phyloP scores from a whole-genome alignment of 2,113 vertebrate genomes.

The Pomatostomus ruficeps region DNA sequence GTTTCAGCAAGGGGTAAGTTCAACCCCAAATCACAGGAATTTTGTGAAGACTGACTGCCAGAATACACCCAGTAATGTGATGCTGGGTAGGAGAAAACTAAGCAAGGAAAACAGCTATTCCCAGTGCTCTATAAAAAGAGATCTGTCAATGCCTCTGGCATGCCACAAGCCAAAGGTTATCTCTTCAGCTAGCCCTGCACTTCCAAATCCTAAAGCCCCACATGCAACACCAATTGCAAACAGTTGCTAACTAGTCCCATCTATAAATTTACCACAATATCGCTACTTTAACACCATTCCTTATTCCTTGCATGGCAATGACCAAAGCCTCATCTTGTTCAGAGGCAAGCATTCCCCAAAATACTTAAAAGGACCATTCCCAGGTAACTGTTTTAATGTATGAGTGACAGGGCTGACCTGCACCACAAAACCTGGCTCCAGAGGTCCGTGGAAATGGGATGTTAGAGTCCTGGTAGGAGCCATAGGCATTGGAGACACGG shows the following conservation, averaged over 20 bases:
- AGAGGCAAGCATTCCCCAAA: background rate
- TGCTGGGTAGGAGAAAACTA: background rate
- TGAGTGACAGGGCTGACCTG: conserved; percentile 69
- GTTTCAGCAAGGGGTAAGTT: background rate
- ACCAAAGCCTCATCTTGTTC: background rate
- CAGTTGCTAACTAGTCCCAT: background rate
- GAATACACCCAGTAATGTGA: background rate
- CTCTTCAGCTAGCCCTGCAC: background rate
- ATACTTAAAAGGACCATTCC: background rate
- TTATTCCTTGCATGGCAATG: background rate
- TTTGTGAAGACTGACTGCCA: background rate
- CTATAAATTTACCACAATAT: background rate
- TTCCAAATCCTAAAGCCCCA: background rate
- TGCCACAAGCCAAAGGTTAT: background rate
- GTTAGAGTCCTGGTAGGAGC: conserved; percentile 98
- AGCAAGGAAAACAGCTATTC: background rate
- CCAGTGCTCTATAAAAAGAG: background rate
- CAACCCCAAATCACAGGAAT: background rate
- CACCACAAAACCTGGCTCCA: conserved; percentile 96
- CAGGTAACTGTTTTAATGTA: fast-evolving
- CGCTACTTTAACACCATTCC: background rate
- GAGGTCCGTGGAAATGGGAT: conserved; percentile 96
- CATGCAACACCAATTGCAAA: background rate
- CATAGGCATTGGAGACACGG: conserved; percentile 91
- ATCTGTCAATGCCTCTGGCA: background rate